phyloP scores from a whole-genome alignment of 2,113 vertebrate genomes.

The Malurus cyaneus region DNA sequence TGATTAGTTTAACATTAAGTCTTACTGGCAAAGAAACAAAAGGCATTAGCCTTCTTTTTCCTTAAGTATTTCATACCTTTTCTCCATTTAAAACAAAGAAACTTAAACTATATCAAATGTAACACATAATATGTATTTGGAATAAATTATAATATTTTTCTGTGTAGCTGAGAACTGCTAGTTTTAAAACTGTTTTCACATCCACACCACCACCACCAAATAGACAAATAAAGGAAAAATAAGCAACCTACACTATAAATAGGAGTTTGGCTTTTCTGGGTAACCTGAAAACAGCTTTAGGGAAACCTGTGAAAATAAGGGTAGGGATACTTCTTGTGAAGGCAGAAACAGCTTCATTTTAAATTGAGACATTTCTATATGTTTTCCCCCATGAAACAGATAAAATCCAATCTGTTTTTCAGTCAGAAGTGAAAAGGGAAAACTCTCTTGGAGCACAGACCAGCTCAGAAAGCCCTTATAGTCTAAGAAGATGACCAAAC shows the following conservation, averaged over 20 bases:
- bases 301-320: background rate
- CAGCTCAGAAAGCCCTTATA: background rate
- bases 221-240: background rate
- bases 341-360: background rate
- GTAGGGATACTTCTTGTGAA: background rate
- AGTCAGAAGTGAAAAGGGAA: slow-evolving; percentile 7
- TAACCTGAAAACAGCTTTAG: background rate
- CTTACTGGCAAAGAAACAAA: background rate
- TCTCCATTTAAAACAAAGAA: background rate
- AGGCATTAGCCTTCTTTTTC: background rate
- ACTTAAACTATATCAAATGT: background rate
- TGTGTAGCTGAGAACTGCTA: background rate
- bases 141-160: background rate
- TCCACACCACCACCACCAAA: background rate
- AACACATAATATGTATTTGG: background rate
- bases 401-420: slow-evolving; percentile 15
- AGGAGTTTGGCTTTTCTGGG: background rate
- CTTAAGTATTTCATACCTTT: background rate
- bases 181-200: background rate
- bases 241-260: background rate
- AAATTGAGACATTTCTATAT: background rate
- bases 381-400: background rate
- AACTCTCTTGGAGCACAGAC: background rate
- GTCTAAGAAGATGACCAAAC: background rate
- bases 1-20: background rate